Evolutionary conservation across 2,888 invertebrate species (phyloP).

Genomic region (Peribatodes rhomboidaria): DNA sequence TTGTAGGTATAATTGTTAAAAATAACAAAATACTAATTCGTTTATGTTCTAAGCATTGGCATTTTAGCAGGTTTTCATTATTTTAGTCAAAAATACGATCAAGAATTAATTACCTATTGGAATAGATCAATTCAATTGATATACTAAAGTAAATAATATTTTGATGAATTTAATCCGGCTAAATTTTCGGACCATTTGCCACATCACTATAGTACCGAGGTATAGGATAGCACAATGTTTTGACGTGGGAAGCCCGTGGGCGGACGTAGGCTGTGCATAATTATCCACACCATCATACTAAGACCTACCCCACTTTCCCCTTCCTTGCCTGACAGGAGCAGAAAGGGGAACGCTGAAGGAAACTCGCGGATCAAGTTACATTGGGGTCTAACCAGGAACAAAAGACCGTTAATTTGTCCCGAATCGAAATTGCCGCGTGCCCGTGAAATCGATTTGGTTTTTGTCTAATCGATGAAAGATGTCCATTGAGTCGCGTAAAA

Average conservation of each 20-base stretch:
- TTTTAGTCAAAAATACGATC: too few relatives aligned
- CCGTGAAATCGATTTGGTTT: slow-evolving; percentile 63
- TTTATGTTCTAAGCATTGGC: too few relatives aligned
- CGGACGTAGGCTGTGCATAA: slow-evolving; percentile 70
- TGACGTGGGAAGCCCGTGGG: slow-evolving; percentile 70
- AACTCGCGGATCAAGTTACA: slow-evolving; percentile 44
- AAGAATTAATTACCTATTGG: too few relatives aligned
- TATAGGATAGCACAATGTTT: slow-evolving; percentile 42
- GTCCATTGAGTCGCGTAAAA: slow-evolving; percentile 35
- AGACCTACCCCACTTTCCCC: slow-evolving; percentile 49
- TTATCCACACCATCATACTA: slow-evolving; percentile 56
- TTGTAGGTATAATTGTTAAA: too few relatives aligned
- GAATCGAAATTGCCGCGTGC: slow-evolving; percentile 57
- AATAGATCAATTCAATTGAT: too few relatives aligned
- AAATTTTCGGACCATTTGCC: slow-evolving; percentile 42
- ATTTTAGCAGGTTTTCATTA: too few relatives aligned
- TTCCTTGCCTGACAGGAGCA: slow-evolving; percentile 13
- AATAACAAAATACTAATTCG: too few relatives aligned
- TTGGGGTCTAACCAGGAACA: slow-evolving; percentile 55
- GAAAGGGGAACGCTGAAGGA: slow-evolving; percentile 7
- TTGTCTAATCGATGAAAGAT: slow-evolving; percentile 43
- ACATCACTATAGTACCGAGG: slow-evolving; percentile 39
- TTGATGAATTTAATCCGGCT: slow-evolving; percentile 2
- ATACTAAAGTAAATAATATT: too few relatives aligned
- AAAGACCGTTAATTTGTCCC: slow-evolving; percentile 63